These are phyloP conservation scores for Oxyscelio sp. DNA, from an alignment of 2,888 invertebrate genomes.

Conservation along the genomic window DNA sequence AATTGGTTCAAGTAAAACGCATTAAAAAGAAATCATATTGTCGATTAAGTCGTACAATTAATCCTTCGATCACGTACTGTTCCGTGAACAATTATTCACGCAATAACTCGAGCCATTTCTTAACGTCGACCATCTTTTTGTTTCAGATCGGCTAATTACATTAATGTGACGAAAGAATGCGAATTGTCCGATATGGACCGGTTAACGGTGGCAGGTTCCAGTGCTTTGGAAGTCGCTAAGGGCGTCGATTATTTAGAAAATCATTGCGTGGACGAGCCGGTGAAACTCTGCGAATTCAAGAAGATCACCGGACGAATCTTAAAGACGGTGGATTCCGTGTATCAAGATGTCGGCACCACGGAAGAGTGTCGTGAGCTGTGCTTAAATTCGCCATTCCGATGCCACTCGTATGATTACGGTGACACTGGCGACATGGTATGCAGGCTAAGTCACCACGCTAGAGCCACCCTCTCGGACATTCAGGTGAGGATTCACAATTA, in stretches of 20 bases:
- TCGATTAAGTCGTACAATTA: slow-evolving; percentile 31
- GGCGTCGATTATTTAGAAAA: slow-evolving; percentile 96
- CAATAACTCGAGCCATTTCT: slow-evolving; percentile 35
- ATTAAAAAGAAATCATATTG: slow-evolving; percentile 43
- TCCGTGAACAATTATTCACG: slow-evolving; percentile 41
- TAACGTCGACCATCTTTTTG: slow-evolving; percentile 1
- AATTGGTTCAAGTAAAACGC: not conserved
- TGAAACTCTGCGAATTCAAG: slow-evolving; percentile 97
- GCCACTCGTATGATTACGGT: slow-evolving; percentile 98
- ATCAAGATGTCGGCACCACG: slow-evolving; percentile 95
- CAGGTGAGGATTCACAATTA: slow-evolving; percentile 90
- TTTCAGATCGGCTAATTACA: slow-evolving; percentile 96
- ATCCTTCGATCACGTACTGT: slow-evolving; percentile 15
- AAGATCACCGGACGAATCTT: slow-evolving; percentile 95
- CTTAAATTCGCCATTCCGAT: slow-evolving; percentile 95
- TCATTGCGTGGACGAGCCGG: slow-evolving; percentile 98
- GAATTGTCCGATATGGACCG: slow-evolving; percentile 97
- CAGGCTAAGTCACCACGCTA: slow-evolving; percentile 96
- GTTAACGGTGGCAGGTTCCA: slow-evolving; percentile 94
- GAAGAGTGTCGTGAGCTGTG: slow-evolving; percentile 97
- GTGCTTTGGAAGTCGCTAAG: slow-evolving; percentile 91
- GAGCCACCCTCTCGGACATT: slow-evolving; percentile 96
- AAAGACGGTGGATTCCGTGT: slow-evolving; percentile 97
- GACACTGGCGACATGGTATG: slow-evolving; percentile 98
- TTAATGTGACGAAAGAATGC: slow-evolving; percentile 95